Base-by-base conservation (phyloP, 2,888 invertebrate species). In the Pachliopta kotzebuea region DNA sequence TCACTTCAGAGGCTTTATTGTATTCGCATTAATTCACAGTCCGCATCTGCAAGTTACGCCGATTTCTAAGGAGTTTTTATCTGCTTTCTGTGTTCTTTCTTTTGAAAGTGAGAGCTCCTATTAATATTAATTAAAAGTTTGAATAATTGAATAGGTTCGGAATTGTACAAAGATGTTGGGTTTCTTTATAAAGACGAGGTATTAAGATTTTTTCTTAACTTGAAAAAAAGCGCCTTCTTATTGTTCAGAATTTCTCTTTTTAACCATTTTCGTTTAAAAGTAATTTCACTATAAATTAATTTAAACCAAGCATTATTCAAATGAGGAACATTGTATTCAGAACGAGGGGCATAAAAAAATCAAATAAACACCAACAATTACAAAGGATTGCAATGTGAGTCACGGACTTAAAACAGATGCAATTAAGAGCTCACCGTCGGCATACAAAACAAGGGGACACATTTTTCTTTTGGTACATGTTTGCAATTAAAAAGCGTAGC, bases 41-140 rank as follows among this genome's bases (percentile, higher is more conserved):
- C 86, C 83, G 79, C 88, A 88, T 90, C 90, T 89, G 90, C 81
- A 84, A 83, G 82, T 85, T 86, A 86, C 85, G 87, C 80, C 72
- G 86, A 86, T 86, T 89, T 88, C 88, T 88, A 86, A 88, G 87
- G 87, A 89, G 81, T 90, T 89, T 90, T 90, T 90, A 86, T 90
- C 88, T 81, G 80, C 81, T 79, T 80, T 79, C 80, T 79, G 85
- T 85, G 84, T 89, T 88, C 85, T 88, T 90, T 89, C 89, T 86
- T 90, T 88, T 83, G 84, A 84, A 86, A 89, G 81, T 85, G 85
- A 86, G 86, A 85, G 85, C 83, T 84, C 81, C 89, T 91, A 90
- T 90, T 91, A 90, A 91, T 91, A 90, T 91, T 91, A 90, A 91
- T 90, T 90, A 90, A 90, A 91, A 90, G 86, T 90, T 90, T 89